A percentile compares a stretch with the other conserved stretches of the same genome.
Evolutionary conservation across 2,113 vertebrate species (phyloP).

Genomic region (Oncorhynchus tshawytscha): DNA sequence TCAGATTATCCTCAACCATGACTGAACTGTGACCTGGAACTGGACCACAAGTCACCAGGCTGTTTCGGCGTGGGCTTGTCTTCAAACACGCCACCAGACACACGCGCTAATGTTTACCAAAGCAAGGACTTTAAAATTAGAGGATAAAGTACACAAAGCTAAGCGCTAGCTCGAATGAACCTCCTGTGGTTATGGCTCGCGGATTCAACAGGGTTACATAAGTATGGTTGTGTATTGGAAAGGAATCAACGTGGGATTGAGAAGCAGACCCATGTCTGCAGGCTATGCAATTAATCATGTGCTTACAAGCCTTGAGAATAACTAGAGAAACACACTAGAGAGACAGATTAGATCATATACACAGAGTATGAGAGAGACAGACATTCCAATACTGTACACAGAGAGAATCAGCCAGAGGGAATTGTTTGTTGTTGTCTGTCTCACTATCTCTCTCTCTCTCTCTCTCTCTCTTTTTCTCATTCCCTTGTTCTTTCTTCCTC

Average conservation of each 20-base stretch:
- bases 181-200: background rate
- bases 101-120: background rate
- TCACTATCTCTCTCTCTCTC: slow-evolving; percentile 4
- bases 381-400: background rate
- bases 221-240: background rate
- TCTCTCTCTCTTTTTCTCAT: background rate
- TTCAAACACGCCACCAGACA: no score
- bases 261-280: background rate
- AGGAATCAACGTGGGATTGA: slow-evolving; percentile 8
- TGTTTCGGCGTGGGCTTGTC: no score
- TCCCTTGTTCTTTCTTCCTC: background rate
- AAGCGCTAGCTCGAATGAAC: background rate
- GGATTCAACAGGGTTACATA: background rate
- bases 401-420: background rate
- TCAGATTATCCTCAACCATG: background rate
- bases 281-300: background rate
- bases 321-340: background rate
- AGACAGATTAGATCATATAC: background rate
- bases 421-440: background rate
- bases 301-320: background rate
- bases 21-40: background rate
- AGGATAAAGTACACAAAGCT: background rate
- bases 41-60: background rate
- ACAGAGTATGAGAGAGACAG: background rate
- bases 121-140: background rate